Percentiles rank a stretch among this genome's conserved stretches.
Conservation (phyloP, 2,113 vertebrate genomes). For the Charadrius vociferus region DNA sequence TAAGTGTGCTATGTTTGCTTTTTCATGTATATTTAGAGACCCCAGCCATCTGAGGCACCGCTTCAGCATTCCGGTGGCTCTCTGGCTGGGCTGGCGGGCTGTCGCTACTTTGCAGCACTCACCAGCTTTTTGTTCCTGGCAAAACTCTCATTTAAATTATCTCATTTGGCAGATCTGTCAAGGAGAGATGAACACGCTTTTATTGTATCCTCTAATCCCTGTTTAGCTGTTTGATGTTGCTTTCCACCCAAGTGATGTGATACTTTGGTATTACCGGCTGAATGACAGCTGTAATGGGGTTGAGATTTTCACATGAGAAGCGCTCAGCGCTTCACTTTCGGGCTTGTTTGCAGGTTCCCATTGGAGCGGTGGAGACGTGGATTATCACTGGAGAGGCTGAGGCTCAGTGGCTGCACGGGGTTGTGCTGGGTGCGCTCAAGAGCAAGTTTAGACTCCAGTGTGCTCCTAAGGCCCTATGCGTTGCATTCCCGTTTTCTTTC, state of each 20-base stretch:
- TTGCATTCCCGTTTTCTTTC: background rate
- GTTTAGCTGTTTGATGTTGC: background rate
- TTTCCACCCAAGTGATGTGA: background rate
- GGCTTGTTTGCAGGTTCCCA: background rate
- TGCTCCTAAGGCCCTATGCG: rapidly evolving
- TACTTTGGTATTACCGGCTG: background rate
- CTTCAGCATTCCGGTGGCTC: background rate
- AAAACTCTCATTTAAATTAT: background rate
- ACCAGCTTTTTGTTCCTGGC: background rate
- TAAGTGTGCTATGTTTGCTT: background rate
- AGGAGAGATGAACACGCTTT: background rate
- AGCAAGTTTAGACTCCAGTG: background rate
- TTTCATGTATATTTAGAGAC: background rate
- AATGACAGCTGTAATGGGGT: background rate
- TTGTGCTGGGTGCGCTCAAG: background rate
- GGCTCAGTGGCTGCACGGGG: background rate
- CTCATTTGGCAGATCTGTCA: background rate
- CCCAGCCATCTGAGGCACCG: background rate
- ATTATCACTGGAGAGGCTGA: background rate
- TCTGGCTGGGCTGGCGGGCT: background rate
- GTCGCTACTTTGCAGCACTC: background rate
- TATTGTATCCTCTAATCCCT: background rate
- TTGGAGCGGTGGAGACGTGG: background rate
- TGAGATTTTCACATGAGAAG: background rate
- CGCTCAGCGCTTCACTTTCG: background rate